These are phyloP conservation scores for Thryonomys swinderianus DNA, from an alignment of 2,113 vertebrate species.

Conservation along the genomic window DNA sequence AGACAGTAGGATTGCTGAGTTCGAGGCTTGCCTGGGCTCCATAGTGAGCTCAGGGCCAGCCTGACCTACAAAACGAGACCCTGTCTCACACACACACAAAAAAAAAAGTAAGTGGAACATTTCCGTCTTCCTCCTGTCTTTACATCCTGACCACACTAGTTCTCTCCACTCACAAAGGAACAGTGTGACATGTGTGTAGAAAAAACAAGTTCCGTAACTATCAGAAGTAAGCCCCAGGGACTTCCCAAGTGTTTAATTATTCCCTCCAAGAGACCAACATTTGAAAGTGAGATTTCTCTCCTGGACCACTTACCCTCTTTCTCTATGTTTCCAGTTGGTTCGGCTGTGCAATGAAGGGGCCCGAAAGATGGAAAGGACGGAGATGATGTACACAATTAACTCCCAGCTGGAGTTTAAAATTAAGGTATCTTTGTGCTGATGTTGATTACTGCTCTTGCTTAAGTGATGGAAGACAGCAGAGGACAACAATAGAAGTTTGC, in stretches of 20 bases:
- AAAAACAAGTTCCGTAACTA: neutral
- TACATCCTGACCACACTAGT: no score
- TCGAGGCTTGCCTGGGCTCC: no score
- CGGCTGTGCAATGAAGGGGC: conserved; percentile 97
- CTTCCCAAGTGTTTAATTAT: neutral
- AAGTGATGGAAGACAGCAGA: neutral
- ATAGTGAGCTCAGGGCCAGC: no score
- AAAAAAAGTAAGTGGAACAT: no score
- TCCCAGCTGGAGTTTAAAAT: conserved; percentile 98
- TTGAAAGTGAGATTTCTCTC: neutral
- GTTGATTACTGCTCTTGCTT: conserved; percentile 38
- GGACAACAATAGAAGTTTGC: neutral
- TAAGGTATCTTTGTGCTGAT: conserved; percentile 89
- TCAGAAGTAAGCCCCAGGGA: neutral
- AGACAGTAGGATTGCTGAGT: no score
- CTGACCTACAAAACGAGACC: no score
- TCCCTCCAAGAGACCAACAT: neutral
- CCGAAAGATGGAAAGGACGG: conserved; percentile 97
- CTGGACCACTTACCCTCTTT: neutral
- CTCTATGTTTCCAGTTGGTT: conserved; percentile 89
- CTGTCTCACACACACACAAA: no score
- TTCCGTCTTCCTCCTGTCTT: no score
- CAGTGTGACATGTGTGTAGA: neutral
- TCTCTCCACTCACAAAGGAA: no score
- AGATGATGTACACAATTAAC: conserved; percentile 99